Base-by-base conservation (phyloP, 2,888 invertebrate genomes). In the Andrena trimmerana region DNA sequence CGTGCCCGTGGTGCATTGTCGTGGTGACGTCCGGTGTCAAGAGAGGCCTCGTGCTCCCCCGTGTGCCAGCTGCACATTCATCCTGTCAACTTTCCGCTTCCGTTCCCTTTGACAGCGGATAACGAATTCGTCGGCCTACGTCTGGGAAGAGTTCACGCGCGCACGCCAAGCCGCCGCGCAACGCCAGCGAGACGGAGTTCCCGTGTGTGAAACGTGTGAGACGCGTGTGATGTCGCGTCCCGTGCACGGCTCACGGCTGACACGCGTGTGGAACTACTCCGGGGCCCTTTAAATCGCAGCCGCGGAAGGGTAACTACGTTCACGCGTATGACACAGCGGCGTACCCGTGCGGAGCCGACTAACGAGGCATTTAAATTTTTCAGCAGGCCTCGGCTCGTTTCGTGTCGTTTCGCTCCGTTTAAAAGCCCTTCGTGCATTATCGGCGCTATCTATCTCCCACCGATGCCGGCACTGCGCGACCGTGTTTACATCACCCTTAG, bases 21-120 rank as follows among this genome's bases (percentile, higher is more conserved):
- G 54, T 20, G 57, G 84, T 84, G 84, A 86, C 84, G 81, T 86
- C 79, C 74, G 59, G 67, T 73, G 87, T 81, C 86, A 73, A 75
- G 77, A 67, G 42, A 42, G 16, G 82, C 57, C 29, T n/a, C 50
- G 59, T 69, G 60, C 68, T 71, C 67, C 65, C 59, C 77, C 72
- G 82, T 59, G 67, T 62, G 59, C 70, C 83, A 86, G 68, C 69
- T 66, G 78, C 73, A 54, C 31, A 59, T 66, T 10, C 68, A 54
- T 27, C 48, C 59, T 68, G 75, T 81, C 85, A 71, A 73, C 68
- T 74, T 67, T 71, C 67, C 63, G 52, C 31, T 70, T 67, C 59
- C 42, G 62, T 73, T 60, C 63, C 52, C 57, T 73, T 69, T 63
- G 59, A 77, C 66, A 59, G 52, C 59, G 52, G n/a, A n/a, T 69